Evolutionary conservation across 2,888 invertebrate genomes (phyloP).

Genomic region (Plagiodera versicolora): DNA sequence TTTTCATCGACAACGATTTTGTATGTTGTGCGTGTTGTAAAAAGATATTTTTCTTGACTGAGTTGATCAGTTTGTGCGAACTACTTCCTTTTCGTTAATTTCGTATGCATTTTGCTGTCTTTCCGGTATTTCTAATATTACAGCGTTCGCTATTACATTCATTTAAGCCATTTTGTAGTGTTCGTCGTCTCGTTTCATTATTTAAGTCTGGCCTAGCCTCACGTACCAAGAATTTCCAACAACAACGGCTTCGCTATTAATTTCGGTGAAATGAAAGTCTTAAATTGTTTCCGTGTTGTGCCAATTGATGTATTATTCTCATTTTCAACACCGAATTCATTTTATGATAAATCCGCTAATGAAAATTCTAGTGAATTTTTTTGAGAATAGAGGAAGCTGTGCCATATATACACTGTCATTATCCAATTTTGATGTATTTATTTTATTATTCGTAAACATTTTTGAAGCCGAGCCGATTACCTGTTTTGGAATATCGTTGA

Average conservation of each 20-base stretch:
- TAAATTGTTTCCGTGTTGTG: neutral
- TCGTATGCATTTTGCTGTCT: neutral
- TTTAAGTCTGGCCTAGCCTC: slow-evolving; percentile 21
- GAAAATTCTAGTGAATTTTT: too few species aligned
- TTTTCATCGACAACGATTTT: neutral
- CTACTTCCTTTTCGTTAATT: neutral
- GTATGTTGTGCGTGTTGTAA: too few species aligned
- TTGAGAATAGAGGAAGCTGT: too few species aligned
- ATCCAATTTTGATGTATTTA: too few species aligned
- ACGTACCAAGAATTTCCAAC: slow-evolving; percentile 23
- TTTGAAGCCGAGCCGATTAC: too few species aligned
- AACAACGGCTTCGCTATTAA: neutral
- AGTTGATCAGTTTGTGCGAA: neutral
- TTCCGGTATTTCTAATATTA: slow-evolving; percentile 14
- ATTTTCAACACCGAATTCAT: too few species aligned
- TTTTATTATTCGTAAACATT: too few species aligned
- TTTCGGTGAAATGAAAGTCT: neutral
- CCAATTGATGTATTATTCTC: neutral
- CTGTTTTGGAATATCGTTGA: too few species aligned
- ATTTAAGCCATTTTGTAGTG: neutral
- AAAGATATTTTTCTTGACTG: neutral
- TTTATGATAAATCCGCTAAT: too few species aligned
- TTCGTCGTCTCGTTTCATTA: slow-evolving; percentile 18
- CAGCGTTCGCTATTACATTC: neutral
- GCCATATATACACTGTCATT: too few species aligned